phyloP scores from a whole-genome alignment of 2,113 vertebrate genomes.

The Callospermophilus lateralis region DNA sequence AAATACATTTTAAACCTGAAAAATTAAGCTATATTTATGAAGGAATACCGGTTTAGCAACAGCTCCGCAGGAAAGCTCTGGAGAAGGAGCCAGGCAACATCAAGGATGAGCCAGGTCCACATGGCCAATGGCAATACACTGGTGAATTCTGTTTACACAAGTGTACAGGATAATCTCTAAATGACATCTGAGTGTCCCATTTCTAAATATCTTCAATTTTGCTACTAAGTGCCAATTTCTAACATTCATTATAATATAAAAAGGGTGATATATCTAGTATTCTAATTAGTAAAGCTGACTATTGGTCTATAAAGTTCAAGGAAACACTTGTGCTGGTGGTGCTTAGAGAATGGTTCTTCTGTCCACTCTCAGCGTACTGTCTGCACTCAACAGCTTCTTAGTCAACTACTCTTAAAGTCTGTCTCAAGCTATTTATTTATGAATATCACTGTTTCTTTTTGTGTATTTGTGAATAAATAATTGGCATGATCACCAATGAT shows the following conservation, averaged over 20 bases:
- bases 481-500: too few species aligned
- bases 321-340: not conserved
- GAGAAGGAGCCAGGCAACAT: not conserved
- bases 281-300: not conserved
- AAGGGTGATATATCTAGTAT: not conserved
- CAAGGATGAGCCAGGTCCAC: not conserved
- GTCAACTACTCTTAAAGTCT: not conserved
- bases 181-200: not conserved
- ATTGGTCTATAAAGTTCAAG: not conserved
- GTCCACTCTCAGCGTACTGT: not conserved
- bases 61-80: rapidly evolving
- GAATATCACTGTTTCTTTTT: not conserved
- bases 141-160: too few species aligned
- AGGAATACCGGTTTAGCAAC: not conserved
- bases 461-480: not conserved
- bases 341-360: not conserved
- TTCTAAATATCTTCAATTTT: not conserved
- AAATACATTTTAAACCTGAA: not conserved
- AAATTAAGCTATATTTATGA: not conserved
- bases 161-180: not conserved
- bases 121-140: rapidly evolving
- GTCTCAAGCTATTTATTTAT: not conserved
- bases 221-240: not conserved
- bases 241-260: not conserved
- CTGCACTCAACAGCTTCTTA: not conserved